Evolutionary conservation across 2,888 invertebrate species (phyloP).

Genomic region (Thumatha senex): DNA sequence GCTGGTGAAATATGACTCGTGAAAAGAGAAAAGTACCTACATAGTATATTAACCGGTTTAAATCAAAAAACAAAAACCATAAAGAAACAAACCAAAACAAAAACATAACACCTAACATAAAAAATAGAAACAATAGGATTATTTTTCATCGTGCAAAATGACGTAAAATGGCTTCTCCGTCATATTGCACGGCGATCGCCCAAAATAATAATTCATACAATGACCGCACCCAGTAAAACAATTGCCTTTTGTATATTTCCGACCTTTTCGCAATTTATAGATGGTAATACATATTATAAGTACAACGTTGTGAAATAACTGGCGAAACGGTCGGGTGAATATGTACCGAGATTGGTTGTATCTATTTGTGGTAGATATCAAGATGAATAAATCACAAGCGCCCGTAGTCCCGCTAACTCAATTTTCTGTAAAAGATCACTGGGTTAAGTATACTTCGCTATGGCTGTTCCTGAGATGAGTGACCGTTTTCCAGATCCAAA

Average conservation of each 20-base stretch:
- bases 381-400: not conserved
- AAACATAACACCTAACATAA: not conserved
- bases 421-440: too few species aligned
- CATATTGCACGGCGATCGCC: not conserved
- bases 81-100: too few species aligned
- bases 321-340: not conserved
- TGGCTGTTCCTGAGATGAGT: too few species aligned
- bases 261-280: constrained; percentile 11
- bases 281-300: constrained; percentile 6
- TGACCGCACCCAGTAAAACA: constrained; percentile 7
- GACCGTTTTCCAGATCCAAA: too few species aligned
- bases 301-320: constrained; percentile 2
- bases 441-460: too few species aligned
- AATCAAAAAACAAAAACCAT: too few species aligned
- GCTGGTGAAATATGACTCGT: too few species aligned
- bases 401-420: too few species aligned
- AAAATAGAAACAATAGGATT: not conserved
- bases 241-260: constrained; percentile 7
- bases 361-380: not conserved
- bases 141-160: not conserved
- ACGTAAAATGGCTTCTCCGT: not conserved
- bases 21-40: too few species aligned
- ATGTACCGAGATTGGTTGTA: not conserved
- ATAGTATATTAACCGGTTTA: too few species aligned
- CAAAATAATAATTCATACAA: constrained; percentile 3